These are phyloP conservation scores for Cliona cf. orientalis DNA, from an alignment of 37 sponge, comb jelly and placozoan species.

Conservation along the genomic window DNA sequence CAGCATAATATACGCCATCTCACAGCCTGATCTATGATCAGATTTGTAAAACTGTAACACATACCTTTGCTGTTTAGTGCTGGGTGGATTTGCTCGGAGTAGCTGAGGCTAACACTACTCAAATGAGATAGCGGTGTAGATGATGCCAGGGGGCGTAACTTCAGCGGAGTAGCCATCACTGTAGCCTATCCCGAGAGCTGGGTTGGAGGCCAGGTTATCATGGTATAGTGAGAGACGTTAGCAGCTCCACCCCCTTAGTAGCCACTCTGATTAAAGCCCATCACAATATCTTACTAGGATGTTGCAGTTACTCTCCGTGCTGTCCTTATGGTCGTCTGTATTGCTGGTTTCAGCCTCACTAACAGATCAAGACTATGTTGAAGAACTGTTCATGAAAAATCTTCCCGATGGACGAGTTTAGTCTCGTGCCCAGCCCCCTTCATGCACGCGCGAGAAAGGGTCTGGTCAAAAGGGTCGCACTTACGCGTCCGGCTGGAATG, in stretches of 20 bases:
- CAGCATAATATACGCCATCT: neutral
- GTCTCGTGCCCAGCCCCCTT: too few relatives aligned
- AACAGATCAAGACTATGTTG: slow-evolving; percentile 16
- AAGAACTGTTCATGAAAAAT: slow-evolving; percentile 57
- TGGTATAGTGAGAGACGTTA: too few relatives aligned
- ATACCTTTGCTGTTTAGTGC: slow-evolving; percentile 22
- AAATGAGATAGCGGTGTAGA: slow-evolving; percentile 1
- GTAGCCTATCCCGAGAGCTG: neutral
- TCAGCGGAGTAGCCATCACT: neutral
- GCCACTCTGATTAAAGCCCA: slow-evolving; percentile 4
- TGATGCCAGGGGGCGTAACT: slow-evolving; percentile 1
- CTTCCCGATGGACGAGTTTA: slow-evolving; percentile 69
- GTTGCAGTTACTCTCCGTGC: neutral
- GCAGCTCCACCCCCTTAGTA: neutral
- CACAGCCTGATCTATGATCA: neutral
- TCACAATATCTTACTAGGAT: neutral
- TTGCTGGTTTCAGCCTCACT: neutral
- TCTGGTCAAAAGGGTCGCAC: too few relatives aligned
- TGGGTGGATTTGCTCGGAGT: slow-evolving; percentile 26
- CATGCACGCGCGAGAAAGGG: too few relatives aligned
- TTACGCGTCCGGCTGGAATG: too few relatives aligned
- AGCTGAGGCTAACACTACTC: neutral
- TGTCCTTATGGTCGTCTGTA: neutral
- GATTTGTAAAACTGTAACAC: neutral
- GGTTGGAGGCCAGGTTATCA: too few relatives aligned